Evolutionary conservation across 2,113 vertebrate genomes (phyloP).

Genomic region (Notarius quadriscutis): DNA sequence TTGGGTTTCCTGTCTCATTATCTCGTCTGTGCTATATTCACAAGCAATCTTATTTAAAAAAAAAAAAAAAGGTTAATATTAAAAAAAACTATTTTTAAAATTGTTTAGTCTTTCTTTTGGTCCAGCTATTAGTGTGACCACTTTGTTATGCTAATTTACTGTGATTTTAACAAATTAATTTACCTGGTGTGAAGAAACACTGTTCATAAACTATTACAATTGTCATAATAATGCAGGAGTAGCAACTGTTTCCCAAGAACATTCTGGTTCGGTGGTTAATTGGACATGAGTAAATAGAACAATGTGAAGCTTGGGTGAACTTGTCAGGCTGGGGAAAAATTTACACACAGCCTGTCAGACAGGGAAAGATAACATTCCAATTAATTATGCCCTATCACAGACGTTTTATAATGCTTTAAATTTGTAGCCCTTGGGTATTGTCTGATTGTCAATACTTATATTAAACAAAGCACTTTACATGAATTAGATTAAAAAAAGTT

Average conservation of each 20-base stretch:
- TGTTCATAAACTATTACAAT: slow-evolving; percentile 66
- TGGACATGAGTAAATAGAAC: slow-evolving; percentile 70
- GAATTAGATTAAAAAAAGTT: background rate
- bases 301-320: slow-evolving; percentile 65
- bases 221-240: slow-evolving; percentile 58
- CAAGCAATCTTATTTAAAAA: no score
- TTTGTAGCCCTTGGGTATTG: no score
- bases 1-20: no score
- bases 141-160: slow-evolving; percentile 67
- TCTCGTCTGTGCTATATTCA: no score
- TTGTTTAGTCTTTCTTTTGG: background rate
- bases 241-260: slow-evolving; percentile 48
- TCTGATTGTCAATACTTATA: background rate
- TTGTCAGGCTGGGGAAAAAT: slow-evolving; percentile 63
- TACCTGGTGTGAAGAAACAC: slow-evolving; percentile 61
- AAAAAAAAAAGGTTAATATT: no score
- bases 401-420: background rate
- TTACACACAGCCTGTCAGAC: slow-evolving; percentile 56
- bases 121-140: slow-evolving; percentile 24
- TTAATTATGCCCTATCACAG: background rate
- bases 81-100: no score
- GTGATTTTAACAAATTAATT: slow-evolving; percentile 66
- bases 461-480: background rate
- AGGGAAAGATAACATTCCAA: background rate
- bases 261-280: slow-evolving; percentile 64